Evolutionary conservation across 2,797 vertebrate genomes (phyloP).

Genomic region (Notamacropus eugenii): DNA sequence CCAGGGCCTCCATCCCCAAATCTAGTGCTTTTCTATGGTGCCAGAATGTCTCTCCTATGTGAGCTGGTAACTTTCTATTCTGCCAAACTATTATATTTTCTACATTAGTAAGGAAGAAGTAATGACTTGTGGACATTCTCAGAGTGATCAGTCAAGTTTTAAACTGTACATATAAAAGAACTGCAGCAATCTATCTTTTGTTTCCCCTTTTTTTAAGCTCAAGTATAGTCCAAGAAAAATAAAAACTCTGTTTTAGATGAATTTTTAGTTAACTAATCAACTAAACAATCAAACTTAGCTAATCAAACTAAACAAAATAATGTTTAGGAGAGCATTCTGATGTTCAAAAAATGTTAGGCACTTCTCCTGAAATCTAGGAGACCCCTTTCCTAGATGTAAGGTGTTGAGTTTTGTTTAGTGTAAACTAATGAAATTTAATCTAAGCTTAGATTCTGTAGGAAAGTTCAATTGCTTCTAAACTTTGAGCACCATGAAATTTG

Average conservation of each 20-base stretch:
- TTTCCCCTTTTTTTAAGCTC: neutral
- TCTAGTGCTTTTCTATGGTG: neutral
- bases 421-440: conserved; percentile 19
- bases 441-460: conserved; percentile 56
- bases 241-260: conserved; percentile 20
- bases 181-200: conserved; percentile 37
- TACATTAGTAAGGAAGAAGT: conserved; percentile 12
- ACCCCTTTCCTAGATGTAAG: neutral
- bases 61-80: neutral
- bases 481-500: conserved; percentile 40
- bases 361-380: neutral
- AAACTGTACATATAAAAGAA: conserved; percentile 15
- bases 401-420: neutral
- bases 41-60: neutral
- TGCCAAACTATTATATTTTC: conserved; percentile 16
- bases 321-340: conserved; percentile 40
- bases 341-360: conserved; percentile 35
- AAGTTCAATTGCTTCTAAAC: conserved; percentile 50
- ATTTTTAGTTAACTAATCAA: conserved; percentile 22
- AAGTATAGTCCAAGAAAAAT: conserved; percentile 21
- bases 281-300: neutral
- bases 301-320: conserved; percentile 2
- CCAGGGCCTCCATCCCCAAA: neutral
- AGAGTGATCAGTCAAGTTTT: conserved; percentile 42
- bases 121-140: conserved; percentile 22